Base-by-base conservation (phyloP, 30 jellyfish, hydroid and myxozoan species). In the Phacellophora camtschatica region DNA sequence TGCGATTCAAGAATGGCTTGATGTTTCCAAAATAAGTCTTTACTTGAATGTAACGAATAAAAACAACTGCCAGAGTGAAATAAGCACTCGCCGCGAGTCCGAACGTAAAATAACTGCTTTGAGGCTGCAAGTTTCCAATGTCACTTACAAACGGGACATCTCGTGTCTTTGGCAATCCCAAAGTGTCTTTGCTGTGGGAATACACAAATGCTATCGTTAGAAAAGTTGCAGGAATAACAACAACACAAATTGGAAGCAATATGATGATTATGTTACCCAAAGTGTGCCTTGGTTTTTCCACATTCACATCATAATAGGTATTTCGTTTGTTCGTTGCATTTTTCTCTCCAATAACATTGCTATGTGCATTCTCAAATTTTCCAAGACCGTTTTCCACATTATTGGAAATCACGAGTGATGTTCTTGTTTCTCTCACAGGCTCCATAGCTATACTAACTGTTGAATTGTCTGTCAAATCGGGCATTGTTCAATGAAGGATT, bases 91-190 rank as follows among this genome's bases (percentile, higher is more conserved):
- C 63, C 12, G 84, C 31, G 25, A 90, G 82, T 7, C 98, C 98
- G 36, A 84, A 43, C 2, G 91, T 68, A 31, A 90, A 90, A 9
- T 75, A 28, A 41, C 96, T 74, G 71, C 95, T 90, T 42, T 90
- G 95, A 7, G 98, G 98, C 54, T 66, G 81, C 20, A 42, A 33
- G 59, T 75, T 69, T 30, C 96, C 96, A 67, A 84, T 71, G 77
- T 90, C 96, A 71, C 96, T 83, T 54, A 90, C 84, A 62, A 23
- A 90, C 2, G 98, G 98, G 6, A 84, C 90, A 28, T 34, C 35
- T 3, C 91, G 66, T 3, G 74, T 48, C 10, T 43, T n/a, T 36
- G 86, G 85, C 58, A 80, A 69, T 59, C 2, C n/a, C 16, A 68
- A 39, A 18, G 82, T 63, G 31, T 46, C 68, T 41, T n/a, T 31